Percentiles rank a stretch among this genome's conserved stretches.
These are phyloP conservation scores for Dipodomys merriami DNA, from an alignment of 2,113 vertebrate species.

Conservation along the genomic window DNA sequence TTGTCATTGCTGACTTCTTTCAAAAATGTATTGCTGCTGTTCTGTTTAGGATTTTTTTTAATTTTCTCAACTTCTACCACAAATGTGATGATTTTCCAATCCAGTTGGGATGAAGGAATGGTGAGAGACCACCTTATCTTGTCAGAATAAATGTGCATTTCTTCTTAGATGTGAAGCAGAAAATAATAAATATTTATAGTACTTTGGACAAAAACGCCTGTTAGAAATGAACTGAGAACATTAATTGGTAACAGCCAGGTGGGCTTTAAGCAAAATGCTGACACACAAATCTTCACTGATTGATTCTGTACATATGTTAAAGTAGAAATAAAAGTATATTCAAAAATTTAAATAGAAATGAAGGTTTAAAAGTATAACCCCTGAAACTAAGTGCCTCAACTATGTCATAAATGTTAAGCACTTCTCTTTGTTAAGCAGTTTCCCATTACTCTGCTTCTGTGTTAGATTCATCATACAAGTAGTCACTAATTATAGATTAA, in stretches of 20 bases:
- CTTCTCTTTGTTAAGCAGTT: neutral
- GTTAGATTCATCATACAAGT: neutral
- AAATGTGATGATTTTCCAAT: neutral
- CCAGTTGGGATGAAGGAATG: neutral
- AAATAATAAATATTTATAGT: neutral
- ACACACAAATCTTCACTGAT: neutral
- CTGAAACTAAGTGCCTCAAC: neutral
- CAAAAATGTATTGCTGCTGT: slow-evolving; percentile 45
- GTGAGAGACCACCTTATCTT: neutral
- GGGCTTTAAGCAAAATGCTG: neutral
- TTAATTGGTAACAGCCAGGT: neutral
- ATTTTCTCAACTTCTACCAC: slow-evolving; percentile 43
- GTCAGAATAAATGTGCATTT: slow-evolving; percentile 37
- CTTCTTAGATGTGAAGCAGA: slow-evolving; percentile 43
- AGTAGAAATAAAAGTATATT: neutral
- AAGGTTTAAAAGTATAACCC: neutral
- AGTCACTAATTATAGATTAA: neutral
- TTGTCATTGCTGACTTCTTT: slow-evolving; percentile 55
- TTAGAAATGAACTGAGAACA: slow-evolving; percentile 18
- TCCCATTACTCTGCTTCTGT: neutral
- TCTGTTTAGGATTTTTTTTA: slow-evolving; percentile 37
- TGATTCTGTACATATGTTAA: neutral
- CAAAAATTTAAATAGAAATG: slow-evolving; percentile 11
- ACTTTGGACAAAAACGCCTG: slow-evolving; percentile 1
- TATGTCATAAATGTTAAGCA: neutral